Base-by-base conservation (phyloP, 35 echinoderm and acorn worm species). In the Diadema setosum region DNA sequence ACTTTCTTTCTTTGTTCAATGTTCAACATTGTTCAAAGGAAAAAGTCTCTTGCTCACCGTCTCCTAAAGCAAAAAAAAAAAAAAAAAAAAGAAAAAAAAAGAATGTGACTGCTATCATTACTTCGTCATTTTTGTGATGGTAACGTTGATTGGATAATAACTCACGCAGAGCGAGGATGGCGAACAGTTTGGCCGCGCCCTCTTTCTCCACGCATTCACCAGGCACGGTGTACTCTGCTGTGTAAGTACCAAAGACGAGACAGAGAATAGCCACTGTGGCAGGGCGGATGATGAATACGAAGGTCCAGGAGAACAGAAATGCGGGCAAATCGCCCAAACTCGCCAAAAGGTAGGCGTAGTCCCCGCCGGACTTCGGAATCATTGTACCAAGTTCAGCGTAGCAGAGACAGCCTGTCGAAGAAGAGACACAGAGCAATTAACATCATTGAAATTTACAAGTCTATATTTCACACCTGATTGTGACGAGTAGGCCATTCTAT, bases 211-310 rank as follows among this genome's bases (percentile, higher is more conserved):
- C n/a, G n/a, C 48, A 52, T 9, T 52, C 48, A 52, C 48, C 48
- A 52, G 48, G 48, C 48, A n/a, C n/a, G 48, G n/a, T 52, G 65
- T 70, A 33, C 37, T 92, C 80, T 11, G 82, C 86, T 5, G 84
- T 83, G 70, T 97, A 97, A 3, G 91, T 85, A 7, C 90, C 94
- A 52, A 97, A 92, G 7, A 81, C 85, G 20, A 97, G 39, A 42
- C 89, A 69, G 23, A 87, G 31, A 14, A 87, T 73, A 27, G 85
- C 63, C 12, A 81, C 20, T 30, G 3, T 31, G 15, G 75, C 16
- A 11, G 87, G 70, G 20, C 21, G 46, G 1, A 81, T 85, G 39
- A 89, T 83, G 70, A 81, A 31, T 23, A n/a, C 44, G 34, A 67
- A 30, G 23, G 70, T 58, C 63, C 87, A 82, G 34, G 37, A 44